These are phyloP conservation scores for Parus major DNA, from an alignment of 2,113 vertebrate genomes.

Conservation along the genomic window DNA sequence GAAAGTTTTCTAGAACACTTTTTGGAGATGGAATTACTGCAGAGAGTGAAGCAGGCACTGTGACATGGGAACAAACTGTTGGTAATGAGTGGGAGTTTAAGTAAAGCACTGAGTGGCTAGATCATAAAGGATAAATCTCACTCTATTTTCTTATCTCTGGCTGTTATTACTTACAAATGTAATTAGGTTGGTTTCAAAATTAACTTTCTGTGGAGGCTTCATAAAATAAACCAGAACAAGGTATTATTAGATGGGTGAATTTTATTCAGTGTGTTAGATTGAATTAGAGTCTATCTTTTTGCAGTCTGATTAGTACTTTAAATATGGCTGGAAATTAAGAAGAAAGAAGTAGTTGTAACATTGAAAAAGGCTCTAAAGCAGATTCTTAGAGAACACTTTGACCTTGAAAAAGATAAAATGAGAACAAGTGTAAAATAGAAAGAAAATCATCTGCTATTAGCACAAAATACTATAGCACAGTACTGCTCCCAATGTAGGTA, in stretches of 20 bases:
- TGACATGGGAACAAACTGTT: not conserved
- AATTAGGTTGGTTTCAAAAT: conserved; percentile 63
- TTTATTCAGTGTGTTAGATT: conserved; percentile 42
- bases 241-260: conserved; percentile 50
- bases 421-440: conserved; percentile 12
- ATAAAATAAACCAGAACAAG: conserved; percentile 67
- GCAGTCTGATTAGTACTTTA: conserved; percentile 71
- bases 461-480: not conserved
- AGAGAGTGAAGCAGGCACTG: not conserved
- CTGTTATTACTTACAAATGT: conserved; percentile 47
- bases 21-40: not conserved
- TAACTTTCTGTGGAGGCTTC: conserved; percentile 57
- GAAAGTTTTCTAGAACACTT: not conserved
- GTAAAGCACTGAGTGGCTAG: not conserved
- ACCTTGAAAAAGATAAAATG: conserved; percentile 72
- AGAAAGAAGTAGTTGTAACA: conserved; percentile 18
- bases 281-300: conserved; percentile 30
- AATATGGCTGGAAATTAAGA: conserved; percentile 64
- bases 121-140: not conserved
- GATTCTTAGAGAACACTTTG: conserved; percentile 31
- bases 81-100: not conserved
- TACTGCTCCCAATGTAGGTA: not conserved
- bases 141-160: conserved; percentile 26
- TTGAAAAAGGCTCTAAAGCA: not conserved
- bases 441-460: conserved; percentile 11